These are phyloP conservation scores for Cataglyphis rosenhaueri DNA, from an alignment of 2,888 invertebrate species.

Conservation along the genomic window DNA sequence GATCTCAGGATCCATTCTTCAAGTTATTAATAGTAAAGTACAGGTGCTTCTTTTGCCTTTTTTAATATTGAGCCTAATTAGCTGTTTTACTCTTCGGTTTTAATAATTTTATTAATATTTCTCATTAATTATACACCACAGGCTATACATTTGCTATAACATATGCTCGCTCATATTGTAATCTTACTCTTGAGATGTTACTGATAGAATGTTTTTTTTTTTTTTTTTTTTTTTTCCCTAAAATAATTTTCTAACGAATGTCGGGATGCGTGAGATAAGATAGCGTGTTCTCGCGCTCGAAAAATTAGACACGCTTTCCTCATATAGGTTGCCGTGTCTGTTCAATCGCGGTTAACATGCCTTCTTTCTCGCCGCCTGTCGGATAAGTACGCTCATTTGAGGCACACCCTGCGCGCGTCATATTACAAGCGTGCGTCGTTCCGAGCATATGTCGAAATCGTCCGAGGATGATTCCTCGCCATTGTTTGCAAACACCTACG, in stretches of 20 bases:
- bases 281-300: constrained; percentile 3
- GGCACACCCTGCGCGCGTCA: constrained; percentile 69
- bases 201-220: background rate
- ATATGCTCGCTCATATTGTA: background rate
- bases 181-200: background rate
- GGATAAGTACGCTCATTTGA: constrained; percentile 56
- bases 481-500: constrained; percentile 75
- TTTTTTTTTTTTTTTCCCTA: background rate
- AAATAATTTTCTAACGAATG: background rate
- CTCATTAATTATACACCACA: background rate
- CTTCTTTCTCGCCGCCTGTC: constrained; percentile 26
- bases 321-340: constrained; percentile 11
- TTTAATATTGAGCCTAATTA: background rate
- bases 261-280: background rate
- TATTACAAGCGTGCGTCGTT: constrained; percentile 59
- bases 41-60: background rate
- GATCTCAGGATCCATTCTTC: background rate
- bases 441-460: constrained; percentile 67
- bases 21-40: background rate
- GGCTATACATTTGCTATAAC: background rate
- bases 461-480: constrained; percentile 67
- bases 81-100: background rate
- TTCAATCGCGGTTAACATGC: constrained; percentile 28
- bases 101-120: background rate
- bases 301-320: constrained; percentile 34